Evolutionary conservation across 2,797 vertebrate species (phyloP).

Genomic region (Tauraco hartlaubi): DNA sequence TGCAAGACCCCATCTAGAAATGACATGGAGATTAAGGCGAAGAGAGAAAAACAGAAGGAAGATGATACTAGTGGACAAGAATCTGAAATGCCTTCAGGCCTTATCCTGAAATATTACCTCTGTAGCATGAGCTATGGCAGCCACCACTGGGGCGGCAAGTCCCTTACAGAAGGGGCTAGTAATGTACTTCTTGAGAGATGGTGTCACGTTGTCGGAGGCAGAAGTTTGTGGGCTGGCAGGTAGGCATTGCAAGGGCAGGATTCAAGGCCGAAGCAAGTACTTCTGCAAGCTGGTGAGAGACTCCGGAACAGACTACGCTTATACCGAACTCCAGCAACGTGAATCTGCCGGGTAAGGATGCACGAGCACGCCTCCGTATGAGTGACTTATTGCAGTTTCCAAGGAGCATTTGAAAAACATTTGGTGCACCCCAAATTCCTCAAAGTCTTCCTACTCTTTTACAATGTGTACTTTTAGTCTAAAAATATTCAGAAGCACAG

Average conservation of each 20-base stretch:
- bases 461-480: background rate
- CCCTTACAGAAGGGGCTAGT: background rate
- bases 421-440: background rate
- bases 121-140: accelerated
- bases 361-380: accelerated
- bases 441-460: background rate
- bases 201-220: background rate
- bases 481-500: background rate
- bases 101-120: background rate
- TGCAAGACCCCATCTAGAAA: background rate
- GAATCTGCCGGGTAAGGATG: background rate
- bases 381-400: background rate
- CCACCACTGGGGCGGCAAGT: background rate
- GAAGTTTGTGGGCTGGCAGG: background rate
- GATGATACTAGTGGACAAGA: background rate
- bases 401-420: background rate
- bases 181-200: background rate
- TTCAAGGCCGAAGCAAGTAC: background rate
- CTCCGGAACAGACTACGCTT: accelerated
- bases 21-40: background rate
- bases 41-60: background rate
- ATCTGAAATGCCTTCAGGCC: background rate
- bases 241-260: accelerated
- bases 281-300: background rate
- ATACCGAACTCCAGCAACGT: background rate